Conservation (phyloP, 2,888 invertebrate genomes). For the Oligia fasciuncula region DNA sequence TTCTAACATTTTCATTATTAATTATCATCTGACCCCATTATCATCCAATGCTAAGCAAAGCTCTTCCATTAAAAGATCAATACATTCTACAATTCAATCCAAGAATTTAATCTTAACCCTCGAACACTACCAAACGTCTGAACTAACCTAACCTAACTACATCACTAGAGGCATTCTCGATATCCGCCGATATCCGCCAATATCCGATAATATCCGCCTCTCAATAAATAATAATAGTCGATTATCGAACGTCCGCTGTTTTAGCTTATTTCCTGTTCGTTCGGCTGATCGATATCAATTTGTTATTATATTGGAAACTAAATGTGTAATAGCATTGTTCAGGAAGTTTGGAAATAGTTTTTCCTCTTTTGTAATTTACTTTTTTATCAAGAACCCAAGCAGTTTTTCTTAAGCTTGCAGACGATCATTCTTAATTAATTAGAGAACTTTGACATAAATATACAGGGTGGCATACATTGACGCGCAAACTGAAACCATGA, state of each 20-base stretch:
- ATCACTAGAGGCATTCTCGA: constrained; percentile 41
- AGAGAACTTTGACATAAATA: neutral
- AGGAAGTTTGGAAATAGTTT: neutral
- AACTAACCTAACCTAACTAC: constrained; percentile 38
- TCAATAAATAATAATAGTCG: constrained; percentile 65
- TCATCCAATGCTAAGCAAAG: neutral
- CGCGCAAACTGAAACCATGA: neutral
- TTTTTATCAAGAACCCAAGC: neutral
- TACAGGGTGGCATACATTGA: neutral
- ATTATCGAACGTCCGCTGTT: constrained; percentile 66
- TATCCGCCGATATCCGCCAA: constrained; percentile 57
- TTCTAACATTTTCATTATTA: neutral
- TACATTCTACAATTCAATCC: constrained; percentile 24
- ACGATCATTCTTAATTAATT: neutral
- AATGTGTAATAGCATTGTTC: constrained; percentile 12
- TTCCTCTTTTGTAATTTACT: neutral
- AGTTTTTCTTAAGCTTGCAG: neutral
- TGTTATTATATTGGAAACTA: constrained; percentile 34
- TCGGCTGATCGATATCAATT: constrained; percentile 43
- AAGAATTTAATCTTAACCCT: constrained; percentile 39
- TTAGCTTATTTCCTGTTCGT: constrained; percentile 63
- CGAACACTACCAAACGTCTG: constrained; percentile 13
- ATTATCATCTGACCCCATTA: neutral
- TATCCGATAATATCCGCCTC: constrained; percentile 60
- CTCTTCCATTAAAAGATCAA: constrained; percentile 26